Conservation (phyloP, 2,888 invertebrate species). For the Dolichopus griseipennis region DNA sequence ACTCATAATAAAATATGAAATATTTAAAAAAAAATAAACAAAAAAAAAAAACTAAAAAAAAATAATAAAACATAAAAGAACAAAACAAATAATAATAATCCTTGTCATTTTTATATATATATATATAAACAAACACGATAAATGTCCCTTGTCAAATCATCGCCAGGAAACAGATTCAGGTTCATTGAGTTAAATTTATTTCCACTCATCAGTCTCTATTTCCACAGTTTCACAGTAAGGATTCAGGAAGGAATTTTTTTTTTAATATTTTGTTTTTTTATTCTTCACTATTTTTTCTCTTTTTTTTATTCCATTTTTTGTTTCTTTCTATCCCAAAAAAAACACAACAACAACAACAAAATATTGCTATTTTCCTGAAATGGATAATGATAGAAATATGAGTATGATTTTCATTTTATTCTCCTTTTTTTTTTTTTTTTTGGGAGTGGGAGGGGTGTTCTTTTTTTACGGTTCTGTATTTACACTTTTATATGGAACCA, state of each 20-base stretch:
- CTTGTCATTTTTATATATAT: constrained; percentile 2
- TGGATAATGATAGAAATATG: no score
- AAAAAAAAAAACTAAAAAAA: neutral
- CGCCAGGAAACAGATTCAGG: constrained; percentile 6
- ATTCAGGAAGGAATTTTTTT: neutral
- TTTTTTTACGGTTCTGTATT: no score
- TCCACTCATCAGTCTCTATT: constrained; percentile 4
- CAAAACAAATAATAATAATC: neutral
- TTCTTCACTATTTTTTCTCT: neutral
- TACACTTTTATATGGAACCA: no score
- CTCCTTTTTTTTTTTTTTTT: no score
- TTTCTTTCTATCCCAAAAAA: no score
- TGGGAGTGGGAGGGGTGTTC: no score
- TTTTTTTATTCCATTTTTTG: no score
- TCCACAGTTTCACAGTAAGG: neutral
- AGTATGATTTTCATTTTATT: no score
- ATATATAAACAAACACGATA: neutral
- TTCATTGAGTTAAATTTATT: constrained; percentile 6
- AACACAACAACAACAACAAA: no score
- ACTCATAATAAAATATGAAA: no score
- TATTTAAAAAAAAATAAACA: no score
- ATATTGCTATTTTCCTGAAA: no score
- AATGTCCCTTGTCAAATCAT: constrained; percentile 6
- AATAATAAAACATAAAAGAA: neutral
- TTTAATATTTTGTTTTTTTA: neutral